A percentile compares a stretch with the other conserved stretches of the same genome.
Conservation (phyloP, 1,140 invertebrate species). For the Atta cephalotes region DNA sequence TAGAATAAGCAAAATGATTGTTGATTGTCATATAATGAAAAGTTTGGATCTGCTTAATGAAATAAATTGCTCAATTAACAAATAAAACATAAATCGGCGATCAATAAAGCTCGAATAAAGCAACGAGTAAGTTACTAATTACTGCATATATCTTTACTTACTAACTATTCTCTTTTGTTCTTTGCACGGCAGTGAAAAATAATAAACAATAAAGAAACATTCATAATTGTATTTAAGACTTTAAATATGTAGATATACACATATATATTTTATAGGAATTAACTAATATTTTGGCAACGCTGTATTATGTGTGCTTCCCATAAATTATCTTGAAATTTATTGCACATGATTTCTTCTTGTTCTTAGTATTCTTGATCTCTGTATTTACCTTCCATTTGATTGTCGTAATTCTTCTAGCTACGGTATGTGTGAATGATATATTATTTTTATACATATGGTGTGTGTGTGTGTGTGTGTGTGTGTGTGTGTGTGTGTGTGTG, state of each 20-base stretch:
- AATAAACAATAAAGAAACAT: neutral
- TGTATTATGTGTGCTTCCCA: slow-evolving; percentile 22
- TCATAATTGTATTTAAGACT: neutral
- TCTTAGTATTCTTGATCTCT: neutral
- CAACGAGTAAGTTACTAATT: neutral
- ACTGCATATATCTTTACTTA: slow-evolving; percentile 6
- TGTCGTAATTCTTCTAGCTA: slow-evolving; percentile 67
- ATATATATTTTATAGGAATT: slow-evolving; percentile 13
- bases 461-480: no score
- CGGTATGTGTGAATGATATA: no score
- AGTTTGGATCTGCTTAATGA: neutral
- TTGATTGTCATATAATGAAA: neutral
- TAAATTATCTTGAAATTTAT: slow-evolving; percentile 30
- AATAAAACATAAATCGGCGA: slow-evolving; percentile 24
- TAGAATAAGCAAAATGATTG: neutral
- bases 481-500: no score
- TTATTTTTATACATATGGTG: no score
- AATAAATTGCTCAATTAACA: neutral
- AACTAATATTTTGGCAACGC: slow-evolving; percentile 56
- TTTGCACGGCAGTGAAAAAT: slow-evolving; percentile 47
- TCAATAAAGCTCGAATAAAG: no score
- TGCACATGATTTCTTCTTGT: slow-evolving; percentile 23
- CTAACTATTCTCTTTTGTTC: neutral
- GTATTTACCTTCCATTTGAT: slow-evolving; percentile 58
- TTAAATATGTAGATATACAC: neutral